These are phyloP conservation scores for Cacatua alba DNA, from an alignment of 2,113 vertebrate species.

Conservation along the genomic window DNA sequence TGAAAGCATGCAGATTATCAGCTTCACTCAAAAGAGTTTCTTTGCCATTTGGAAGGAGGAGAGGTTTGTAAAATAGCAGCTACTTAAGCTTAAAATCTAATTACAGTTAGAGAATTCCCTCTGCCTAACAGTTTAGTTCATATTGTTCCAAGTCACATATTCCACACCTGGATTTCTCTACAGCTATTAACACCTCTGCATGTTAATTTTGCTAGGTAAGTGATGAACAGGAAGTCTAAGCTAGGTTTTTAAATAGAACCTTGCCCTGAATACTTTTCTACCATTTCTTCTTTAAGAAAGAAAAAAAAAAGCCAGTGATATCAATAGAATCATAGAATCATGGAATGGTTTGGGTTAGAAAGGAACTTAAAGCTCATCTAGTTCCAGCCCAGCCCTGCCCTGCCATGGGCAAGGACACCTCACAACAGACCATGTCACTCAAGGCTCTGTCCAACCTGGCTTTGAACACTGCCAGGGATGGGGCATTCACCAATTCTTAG, in stretches of 20 bases:
- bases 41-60: background rate
- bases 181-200: background rate
- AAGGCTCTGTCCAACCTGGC: rapidly evolving
- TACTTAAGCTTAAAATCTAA: constrained; percentile 24
- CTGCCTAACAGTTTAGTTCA: background rate
- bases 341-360: background rate
- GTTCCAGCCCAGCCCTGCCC: background rate
- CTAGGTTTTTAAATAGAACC: background rate
- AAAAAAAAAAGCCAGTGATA: background rate
- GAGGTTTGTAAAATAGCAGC: background rate
- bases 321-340: background rate
- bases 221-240: background rate
- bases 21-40: background rate
- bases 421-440: background rate
- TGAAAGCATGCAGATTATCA: background rate
- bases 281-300: background rate
- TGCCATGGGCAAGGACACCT: background rate
- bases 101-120: background rate
- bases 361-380: rapidly evolving
- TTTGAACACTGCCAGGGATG: background rate
- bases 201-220: background rate
- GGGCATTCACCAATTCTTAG: background rate
- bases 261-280: background rate
- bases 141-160: background rate
- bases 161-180: background rate